Evolutionary conservation across 2,113 vertebrate genomes (phyloP), one percentile per base, ranked within the genome.

Genomic region (Pelusios castaneus): DNA sequence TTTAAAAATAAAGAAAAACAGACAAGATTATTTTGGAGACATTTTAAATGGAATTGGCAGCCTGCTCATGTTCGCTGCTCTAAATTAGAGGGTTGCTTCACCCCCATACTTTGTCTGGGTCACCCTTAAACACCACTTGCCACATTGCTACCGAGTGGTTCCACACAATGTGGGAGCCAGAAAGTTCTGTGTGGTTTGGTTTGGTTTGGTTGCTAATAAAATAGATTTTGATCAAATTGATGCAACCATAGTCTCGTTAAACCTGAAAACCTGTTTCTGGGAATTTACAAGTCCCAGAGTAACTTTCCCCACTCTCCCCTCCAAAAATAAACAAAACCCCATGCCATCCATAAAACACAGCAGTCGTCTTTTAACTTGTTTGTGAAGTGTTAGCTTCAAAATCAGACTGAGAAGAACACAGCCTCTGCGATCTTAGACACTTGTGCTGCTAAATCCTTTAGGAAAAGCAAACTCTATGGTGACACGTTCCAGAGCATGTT

Each of bases 151-250:
- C 31, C 31, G 49, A 25, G 70, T 27, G 90, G 79, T 55, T 47
- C 3, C 3, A 2, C 24, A 3, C 1, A 0, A 2, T 8, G 38
- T 41, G 47, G 12, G 47, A 7, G n/a, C 47, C n/a, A 0, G 24
- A 4, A 21, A 4, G 24, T n/a, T n/a, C n/a, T n/a, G n/a, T n/a
- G n/a, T n/a, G n/a, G n/a, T n/a, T n/a, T n/a, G n/a, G n/a, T n/a
- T n/a, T n/a, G n/a, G n/a, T n/a, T n/a, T 34, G 14, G 1, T 22
- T 19, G 63, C 29, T 82, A 45, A 17, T 6, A 45, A 24, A 60
- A 67, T 34, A 22, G 78, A 45, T 76, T 21, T 8, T 24, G 10
- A 38, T 43, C 51, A 29, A n/a, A 34, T 11, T 31, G 4, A 5
- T 21, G 2, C 25, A 31, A 24, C 31, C 47, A 3, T 25, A 8